A percentile compares a stretch with the other conserved stretches of the same genome.
phyloP scores from a whole-genome alignment of 2,888 invertebrate genomes.

The Carpatolechia fugitivella region DNA sequence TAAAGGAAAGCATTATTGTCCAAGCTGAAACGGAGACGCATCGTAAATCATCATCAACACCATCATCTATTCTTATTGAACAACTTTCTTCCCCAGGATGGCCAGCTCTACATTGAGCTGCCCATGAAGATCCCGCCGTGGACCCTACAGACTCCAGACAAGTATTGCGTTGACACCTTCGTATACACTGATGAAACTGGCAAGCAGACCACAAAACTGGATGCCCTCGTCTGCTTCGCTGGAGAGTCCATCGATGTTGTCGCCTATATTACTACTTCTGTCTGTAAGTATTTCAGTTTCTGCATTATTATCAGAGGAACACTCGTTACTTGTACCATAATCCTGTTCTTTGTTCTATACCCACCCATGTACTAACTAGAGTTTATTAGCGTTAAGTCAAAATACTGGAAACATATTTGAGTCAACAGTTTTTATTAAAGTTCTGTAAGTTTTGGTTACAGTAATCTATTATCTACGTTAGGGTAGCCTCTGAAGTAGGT shows the following conservation, averaged over 20 bases:
- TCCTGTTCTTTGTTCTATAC: too few relatives aligned
- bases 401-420: too few relatives aligned
- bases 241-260: conserved; percentile 26
- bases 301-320: not conserved
- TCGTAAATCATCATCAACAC: too few relatives aligned
- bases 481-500: too few relatives aligned
- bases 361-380: too few relatives aligned
- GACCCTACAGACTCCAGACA: conserved; percentile 42
- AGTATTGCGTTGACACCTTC: conserved; percentile 68
- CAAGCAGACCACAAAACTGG: conserved; percentile 31
- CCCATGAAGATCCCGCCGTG: conserved; percentile 39
- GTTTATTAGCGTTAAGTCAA: too few relatives aligned
- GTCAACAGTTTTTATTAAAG: too few relatives aligned
- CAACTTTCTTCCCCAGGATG: conserved; percentile 45
- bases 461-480: too few relatives aligned
- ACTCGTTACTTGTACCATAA: too few relatives aligned
- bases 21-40: too few relatives aligned
- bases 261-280: conserved; percentile 41
- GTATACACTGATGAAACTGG: conserved; percentile 35
- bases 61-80: conserved; percentile 8
- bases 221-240: conserved; percentile 58
- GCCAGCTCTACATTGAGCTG: conserved; percentile 49
- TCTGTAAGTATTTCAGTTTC: conserved; percentile 46
- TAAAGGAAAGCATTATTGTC: too few relatives aligned
- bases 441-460: too few relatives aligned